phyloP scores from a whole-genome alignment of 2,113 vertebrate genomes.

The Bufo gargarizans region DNA sequence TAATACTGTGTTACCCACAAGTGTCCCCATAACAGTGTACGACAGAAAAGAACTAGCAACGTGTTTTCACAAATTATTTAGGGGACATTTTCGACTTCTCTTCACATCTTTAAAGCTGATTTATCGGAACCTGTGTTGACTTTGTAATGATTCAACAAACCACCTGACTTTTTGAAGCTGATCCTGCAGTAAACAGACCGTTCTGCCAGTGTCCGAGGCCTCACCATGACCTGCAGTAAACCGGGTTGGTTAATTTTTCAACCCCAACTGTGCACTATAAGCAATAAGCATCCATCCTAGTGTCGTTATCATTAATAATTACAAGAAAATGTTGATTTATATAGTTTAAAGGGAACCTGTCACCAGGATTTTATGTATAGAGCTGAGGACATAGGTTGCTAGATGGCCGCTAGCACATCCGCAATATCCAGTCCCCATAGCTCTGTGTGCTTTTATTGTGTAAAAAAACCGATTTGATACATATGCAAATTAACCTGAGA shows the following conservation, averaged over 20 bases:
- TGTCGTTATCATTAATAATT: neutral
- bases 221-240: constrained; percentile 16
- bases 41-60: no score
- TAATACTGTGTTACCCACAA: no score
- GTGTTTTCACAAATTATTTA: no score
- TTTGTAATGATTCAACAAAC: constrained; percentile 38
- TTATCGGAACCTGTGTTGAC: constrained; percentile 13
- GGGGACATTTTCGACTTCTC: neutral
- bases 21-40: no score
- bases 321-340: neutral
- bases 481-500: no score
- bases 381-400: no score
- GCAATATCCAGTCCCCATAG: no score
- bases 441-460: no score
- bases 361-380: no score
- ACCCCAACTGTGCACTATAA: neutral
- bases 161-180: constrained; percentile 3
- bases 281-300: neutral
- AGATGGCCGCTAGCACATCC: no score
- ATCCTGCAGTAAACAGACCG: neutral
- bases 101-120: neutral
- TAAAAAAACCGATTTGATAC: no score
- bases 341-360: neutral
- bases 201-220: neutral
- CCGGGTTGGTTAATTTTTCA: constrained; percentile 40